These are phyloP conservation scores for Troides helena DNA, from an alignment of 2,888 invertebrate species.

Conservation along the genomic window DNA sequence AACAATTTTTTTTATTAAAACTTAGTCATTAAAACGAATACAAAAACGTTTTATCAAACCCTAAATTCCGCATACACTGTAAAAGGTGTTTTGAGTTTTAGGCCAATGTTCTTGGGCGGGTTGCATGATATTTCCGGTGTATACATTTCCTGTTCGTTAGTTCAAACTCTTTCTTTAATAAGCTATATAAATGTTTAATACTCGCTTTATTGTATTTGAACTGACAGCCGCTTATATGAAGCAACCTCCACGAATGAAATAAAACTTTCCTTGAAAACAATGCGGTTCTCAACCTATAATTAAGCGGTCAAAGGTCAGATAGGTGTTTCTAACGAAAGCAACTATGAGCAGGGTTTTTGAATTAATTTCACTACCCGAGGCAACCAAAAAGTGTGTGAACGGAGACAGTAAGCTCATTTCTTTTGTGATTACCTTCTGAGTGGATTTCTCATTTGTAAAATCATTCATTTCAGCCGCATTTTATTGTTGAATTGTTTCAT, in stretches of 20 bases:
- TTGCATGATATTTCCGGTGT: slow-evolving; percentile 1
- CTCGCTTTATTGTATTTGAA: slow-evolving; percentile 9
- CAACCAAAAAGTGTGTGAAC: slow-evolving; percentile 26
- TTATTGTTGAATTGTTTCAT: not conserved
- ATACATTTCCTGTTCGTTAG: not conserved
- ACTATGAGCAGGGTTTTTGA: slow-evolving; percentile 33
- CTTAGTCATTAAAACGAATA: slow-evolving; percentile 7
- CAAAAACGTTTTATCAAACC: not conserved
- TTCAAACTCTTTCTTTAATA: slow-evolving; percentile 13
- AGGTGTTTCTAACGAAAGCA: slow-evolving; percentile 39
- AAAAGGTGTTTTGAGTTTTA: slow-evolving; percentile 2
- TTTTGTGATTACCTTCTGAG: slow-evolving; percentile 18
- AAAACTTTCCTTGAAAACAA: slow-evolving; percentile 56
- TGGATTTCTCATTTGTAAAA: slow-evolving; percentile 1
- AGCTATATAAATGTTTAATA: slow-evolving; percentile 5
- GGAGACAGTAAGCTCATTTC: slow-evolving; percentile 13
- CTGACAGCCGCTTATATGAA: slow-evolving; percentile 18
- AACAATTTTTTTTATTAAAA: not conserved
- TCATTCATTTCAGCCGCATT: not conserved
- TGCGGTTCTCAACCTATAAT: slow-evolving; percentile 35
- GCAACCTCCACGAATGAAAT: slow-evolving; percentile 41
- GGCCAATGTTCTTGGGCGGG: not conserved
- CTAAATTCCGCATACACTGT: not conserved
- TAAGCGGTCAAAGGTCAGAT: slow-evolving; percentile 39
- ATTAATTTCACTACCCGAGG: slow-evolving; percentile 45